phyloP scores from a whole-genome alignment of 2,888 invertebrate species.

The Strigamia transsilvanica region DNA sequence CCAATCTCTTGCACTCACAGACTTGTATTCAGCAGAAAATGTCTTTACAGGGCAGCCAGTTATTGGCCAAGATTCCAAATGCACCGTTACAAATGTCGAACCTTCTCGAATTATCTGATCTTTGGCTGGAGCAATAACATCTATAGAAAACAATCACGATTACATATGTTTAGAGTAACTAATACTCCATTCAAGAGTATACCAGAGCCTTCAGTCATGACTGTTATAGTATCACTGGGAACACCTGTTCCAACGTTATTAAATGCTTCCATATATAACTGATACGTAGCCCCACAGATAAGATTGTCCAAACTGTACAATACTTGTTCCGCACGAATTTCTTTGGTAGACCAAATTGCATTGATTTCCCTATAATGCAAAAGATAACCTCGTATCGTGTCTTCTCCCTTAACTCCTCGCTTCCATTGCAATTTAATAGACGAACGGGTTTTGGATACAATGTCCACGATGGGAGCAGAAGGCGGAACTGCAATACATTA shows the following conservation, averaged over 20 bases:
- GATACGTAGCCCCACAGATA: slow-evolving; percentile 31
- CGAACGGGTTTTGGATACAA: slow-evolving; percentile 56
- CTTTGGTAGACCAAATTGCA: not conserved
- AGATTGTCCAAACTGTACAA: slow-evolving; percentile 41
- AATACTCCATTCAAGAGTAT: not conserved
- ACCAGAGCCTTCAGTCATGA: not conserved
- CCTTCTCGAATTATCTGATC: slow-evolving; percentile 24
- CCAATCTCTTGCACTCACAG: not conserved
- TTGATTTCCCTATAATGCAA: not conserved
- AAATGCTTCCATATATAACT: slow-evolving; percentile 48
- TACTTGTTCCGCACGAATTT: slow-evolving; percentile 14
- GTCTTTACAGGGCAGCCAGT: slow-evolving; percentile 35
- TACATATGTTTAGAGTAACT: too few species aligned
- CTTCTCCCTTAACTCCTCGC: slow-evolving; percentile 52
- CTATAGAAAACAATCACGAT: not conserved
- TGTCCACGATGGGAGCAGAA: slow-evolving; percentile 58
- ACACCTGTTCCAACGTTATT: slow-evolving; percentile 29
- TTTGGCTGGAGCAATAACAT: not conserved
- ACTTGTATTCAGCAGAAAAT: slow-evolving; percentile 24
- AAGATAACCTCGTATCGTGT: slow-evolving; percentile 28
- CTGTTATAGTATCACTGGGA: slow-evolving; percentile 10
- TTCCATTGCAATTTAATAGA: slow-evolving; percentile 58
- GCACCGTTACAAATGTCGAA: slow-evolving; percentile 31
- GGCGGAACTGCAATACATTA: slow-evolving; percentile 58
- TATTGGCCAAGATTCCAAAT: slow-evolving; percentile 46